Base-by-base conservation (phyloP, 1,140 invertebrate species). In the Solenopsis fugax region DNA sequence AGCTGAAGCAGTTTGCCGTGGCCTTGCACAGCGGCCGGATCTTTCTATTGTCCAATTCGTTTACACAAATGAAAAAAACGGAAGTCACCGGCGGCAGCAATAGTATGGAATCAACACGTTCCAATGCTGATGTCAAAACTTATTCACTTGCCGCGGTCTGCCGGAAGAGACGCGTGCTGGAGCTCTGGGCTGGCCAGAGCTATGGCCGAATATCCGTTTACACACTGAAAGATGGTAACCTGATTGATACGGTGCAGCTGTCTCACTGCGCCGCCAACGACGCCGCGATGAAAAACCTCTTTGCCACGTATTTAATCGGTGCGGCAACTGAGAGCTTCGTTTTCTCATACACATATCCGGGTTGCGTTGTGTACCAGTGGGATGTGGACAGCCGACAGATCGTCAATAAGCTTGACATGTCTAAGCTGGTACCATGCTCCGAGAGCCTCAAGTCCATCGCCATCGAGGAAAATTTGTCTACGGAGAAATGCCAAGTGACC, bases 401-500 rank as follows among this genome's bases (percentile, higher is more conserved):
- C 80, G 93, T 97, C 2, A 98, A 98, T 90, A 97, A 98, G 89
- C 95, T 99, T 65, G 98, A 99, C 94, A 98, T 98, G 95, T 98
- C 98, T 2, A 99, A 99, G 95, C 95, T 99, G 75, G 97, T 98
- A 72, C 98, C 98, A 18, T 98, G 98, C 93, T 98, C 98, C 2
- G 98, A 99, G 94, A 98, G 98, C 91, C 95, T 99, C 18, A 98
- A 98, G 92, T 98, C 98, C 16, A 98, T 99, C 80, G 97, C 98
- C 50, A 98, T 99, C 88, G 98, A 99, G 94, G 98, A 98, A 91
- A 97, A 97, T 93, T 96, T 98, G 0, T 98, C 97, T 64, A 97
- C 97, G 4, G 97, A 97, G 48, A 96, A 97, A 89, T 98, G 98
- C 91, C 97, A 98, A 93, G 97, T 99, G 24, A 98, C 98, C 13